These are phyloP conservation scores for Odontophorus gujanensis DNA, from an alignment of 2,113 vertebrate species.

Conservation along the genomic window DNA sequence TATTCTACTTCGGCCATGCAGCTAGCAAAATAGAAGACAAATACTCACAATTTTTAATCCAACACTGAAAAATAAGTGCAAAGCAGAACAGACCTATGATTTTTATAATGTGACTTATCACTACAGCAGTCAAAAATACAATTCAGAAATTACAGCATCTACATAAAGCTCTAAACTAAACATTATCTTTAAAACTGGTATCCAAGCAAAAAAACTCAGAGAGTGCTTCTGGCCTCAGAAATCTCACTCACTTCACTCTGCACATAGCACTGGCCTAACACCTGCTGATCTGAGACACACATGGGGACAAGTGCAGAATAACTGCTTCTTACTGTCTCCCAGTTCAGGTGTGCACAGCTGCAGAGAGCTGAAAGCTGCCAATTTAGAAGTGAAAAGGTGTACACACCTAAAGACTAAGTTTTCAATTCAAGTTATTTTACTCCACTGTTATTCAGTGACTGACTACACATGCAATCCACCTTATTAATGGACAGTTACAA, in stretches of 20 bases:
- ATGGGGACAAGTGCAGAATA: neutral
- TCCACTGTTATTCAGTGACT: neutral
- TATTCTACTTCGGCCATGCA: neutral
- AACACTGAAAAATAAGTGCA: neutral
- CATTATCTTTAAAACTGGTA: neutral
- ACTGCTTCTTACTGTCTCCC: neutral
- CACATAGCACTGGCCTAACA: accelerated
- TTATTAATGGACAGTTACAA: neutral
- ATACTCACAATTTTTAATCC: neutral
- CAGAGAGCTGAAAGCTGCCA: neutral
- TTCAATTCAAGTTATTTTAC: neutral
- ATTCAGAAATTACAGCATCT: neutral
- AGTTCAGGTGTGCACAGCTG: neutral
- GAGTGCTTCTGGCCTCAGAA: neutral
- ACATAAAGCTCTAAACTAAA: neutral
- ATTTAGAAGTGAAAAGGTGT: neutral
- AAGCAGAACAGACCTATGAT: neutral
- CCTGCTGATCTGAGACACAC: neutral
- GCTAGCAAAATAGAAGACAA: neutral
- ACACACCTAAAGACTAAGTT: neutral
- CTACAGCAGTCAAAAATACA: neutral
- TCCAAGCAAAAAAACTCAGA: neutral
- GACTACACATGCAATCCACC: neutral
- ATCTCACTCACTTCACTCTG: neutral
- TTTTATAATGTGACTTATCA: neutral